Evolutionary conservation across 2,888 invertebrate genomes (phyloP), one percentile per base, ranked within the genome.

Genomic region (Cerastoderma edule): DNA sequence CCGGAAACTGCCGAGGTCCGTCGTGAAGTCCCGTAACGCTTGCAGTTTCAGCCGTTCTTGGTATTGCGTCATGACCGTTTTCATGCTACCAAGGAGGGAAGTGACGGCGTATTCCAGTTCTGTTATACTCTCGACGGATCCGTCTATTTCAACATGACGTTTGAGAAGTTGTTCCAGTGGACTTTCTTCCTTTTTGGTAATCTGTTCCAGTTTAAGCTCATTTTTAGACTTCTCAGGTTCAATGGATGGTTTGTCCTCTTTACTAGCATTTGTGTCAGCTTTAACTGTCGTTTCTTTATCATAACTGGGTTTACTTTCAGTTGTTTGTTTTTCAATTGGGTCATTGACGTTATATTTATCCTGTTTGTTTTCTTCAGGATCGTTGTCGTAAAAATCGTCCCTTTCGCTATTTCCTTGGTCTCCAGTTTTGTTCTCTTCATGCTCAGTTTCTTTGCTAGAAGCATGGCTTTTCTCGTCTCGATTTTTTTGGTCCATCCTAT

Each of bases 1-100:
- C 46, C 75, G 73, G 53, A 86, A 86, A 57, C 85, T 83, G 39
- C 80, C 84, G n/a, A 83, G 46, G 69, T 86, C 84, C 3, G 44
- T 35, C 3, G 80, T 79, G 54, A 86, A 85, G 32, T 86, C 85
- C 39, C 80, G 75, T 19, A 86, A 64, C n/a, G 73, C 60, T 65
- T 86, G 76, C 22, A 72, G 39, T 53, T 78, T 79, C 30, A 86
- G 54, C 27, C 72, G 46, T 0, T 80, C 73, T 16, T 70, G 68
- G 53, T 86, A 85, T 64, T 85, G 67, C 39, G 72, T 74, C 75
- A 84, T 76, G 6, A 84, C 74, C 22, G 70, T 67, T 28, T 80
- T 82, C 73, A 84, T 83, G 66, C 83, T 78, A 5, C 46, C 56
- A 22, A 86, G 39, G 6, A 86, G 71, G 22, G 75, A 64, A 16